These are phyloP conservation scores for Neoitamus cyanurus DNA, from an alignment of 2,888 invertebrate genomes.

Conservation along the genomic window DNA sequence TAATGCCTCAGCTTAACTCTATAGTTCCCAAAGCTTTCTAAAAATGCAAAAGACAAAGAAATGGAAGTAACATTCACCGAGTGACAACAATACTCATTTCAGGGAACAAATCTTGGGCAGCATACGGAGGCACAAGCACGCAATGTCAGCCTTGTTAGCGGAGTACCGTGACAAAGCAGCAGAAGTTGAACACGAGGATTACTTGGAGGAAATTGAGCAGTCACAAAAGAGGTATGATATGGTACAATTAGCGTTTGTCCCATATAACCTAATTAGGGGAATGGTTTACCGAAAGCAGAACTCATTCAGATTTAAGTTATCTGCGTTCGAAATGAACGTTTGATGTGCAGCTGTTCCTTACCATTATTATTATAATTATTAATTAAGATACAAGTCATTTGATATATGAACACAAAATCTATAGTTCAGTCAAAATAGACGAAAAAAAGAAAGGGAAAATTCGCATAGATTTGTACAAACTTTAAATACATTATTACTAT, in stretches of 20 bases:
- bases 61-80: neutral
- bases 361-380: too few relatives aligned
- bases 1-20: neutral
- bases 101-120: conserved; percentile 78
- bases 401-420: too few relatives aligned
- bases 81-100: conserved; percentile 48
- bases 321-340: too few relatives aligned
- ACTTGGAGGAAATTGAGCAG: conserved; percentile 61
- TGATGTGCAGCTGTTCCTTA: too few relatives aligned
- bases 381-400: too few relatives aligned
- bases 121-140: conserved; percentile 75
- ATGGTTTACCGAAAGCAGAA: neutral
- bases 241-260: neutral
- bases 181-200: conserved; percentile 63
- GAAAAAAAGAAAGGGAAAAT: too few relatives aligned
- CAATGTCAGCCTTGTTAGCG: conserved; percentile 76
- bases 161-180: conserved; percentile 74
- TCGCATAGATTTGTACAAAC: too few relatives aligned
- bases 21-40: neutral
- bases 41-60: neutral
- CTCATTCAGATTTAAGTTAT: too few relatives aligned
- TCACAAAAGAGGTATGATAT: conserved; percentile 60
- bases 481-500: too few relatives aligned
- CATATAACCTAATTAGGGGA: neutral
- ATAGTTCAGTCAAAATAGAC: too few relatives aligned